These are phyloP conservation scores for Smutsia temminckii DNA, from an alignment of 2,797 vertebrate genomes.

Conservation along the genomic window DNA sequence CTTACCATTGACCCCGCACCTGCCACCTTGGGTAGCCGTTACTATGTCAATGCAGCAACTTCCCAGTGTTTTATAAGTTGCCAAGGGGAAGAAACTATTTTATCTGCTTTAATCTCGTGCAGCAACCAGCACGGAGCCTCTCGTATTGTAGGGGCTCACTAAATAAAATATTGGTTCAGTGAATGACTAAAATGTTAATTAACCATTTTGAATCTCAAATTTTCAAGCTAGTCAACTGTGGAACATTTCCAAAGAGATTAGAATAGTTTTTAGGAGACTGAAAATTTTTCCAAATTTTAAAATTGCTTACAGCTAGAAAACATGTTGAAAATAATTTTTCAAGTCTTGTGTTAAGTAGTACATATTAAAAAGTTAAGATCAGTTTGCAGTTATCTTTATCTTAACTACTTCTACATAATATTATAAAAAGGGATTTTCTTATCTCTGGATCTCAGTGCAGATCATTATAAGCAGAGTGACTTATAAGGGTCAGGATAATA, in stretches of 20 bases:
- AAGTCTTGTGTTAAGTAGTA: not conserved
- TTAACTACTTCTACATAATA: not conserved
- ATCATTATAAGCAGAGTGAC: not conserved
- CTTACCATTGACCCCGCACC: not conserved
- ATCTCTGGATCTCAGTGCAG: not conserved
- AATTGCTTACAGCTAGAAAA: conserved; percentile 24
- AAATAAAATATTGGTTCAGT: not conserved
- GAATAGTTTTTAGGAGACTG: not conserved
- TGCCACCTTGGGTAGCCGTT: not conserved
- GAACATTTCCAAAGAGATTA: not conserved
- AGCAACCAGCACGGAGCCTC: not conserved
- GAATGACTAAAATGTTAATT: conserved; percentile 21
- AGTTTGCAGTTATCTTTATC: not conserved
- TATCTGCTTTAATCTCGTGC: not conserved
- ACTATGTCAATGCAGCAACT: not conserved
- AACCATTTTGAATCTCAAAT: conserved; percentile 16
- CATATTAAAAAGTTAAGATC: conserved; percentile 22
- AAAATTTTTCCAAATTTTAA: not conserved
- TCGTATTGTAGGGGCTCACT: not conserved
- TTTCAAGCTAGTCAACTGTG: not conserved
- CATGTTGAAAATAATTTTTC: not conserved
- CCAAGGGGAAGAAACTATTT: not conserved
- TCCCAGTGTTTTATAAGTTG: not conserved
- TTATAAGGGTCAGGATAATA: not conserved
- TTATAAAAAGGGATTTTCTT: conserved; percentile 6